Conservation (phyloP, 2,113 vertebrate genomes). For the Mungos mungo region DNA sequence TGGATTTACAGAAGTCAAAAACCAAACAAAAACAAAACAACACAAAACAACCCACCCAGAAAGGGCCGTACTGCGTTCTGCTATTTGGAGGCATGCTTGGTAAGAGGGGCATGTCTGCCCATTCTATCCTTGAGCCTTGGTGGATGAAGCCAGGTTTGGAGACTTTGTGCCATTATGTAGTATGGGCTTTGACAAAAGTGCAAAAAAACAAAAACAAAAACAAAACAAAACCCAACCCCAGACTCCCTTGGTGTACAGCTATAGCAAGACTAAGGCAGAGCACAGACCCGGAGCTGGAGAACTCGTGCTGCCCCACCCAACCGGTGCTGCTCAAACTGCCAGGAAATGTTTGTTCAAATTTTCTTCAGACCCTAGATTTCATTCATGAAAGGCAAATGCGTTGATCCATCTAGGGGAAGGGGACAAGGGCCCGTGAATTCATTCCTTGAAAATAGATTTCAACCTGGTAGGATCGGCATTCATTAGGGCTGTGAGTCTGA, state of each 20-base stretch:
- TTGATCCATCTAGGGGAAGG: neutral
- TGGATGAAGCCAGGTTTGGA: slow-evolving; percentile 1
- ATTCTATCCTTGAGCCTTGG: neutral
- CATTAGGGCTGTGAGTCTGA: neutral
- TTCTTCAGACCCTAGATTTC: slow-evolving; percentile 18
- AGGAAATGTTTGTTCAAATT: slow-evolving; percentile 33
- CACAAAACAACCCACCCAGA: neutral
- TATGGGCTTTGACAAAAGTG: slow-evolving; percentile 8
- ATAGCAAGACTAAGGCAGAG: neutral
- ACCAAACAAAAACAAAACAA: neutral
- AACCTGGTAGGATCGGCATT: neutral
- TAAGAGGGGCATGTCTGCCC: neutral
- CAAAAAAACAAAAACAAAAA: neutral
- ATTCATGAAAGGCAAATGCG: slow-evolving; percentile 49
- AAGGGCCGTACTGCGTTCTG: neutral
- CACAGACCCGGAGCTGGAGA: neutral
- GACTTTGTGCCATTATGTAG: neutral
- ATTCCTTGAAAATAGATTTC: neutral
- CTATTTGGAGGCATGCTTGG: neutral
- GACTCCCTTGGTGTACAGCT: slow-evolving; percentile 12
- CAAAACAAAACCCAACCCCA: neutral
- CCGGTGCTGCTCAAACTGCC: slow-evolving; percentile 29
- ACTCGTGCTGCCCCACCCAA: slow-evolving; percentile 45
- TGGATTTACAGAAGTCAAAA: neutral
- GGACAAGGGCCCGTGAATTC: neutral